Conservation (phyloP, 2,888 invertebrate species). For the Sarcophaga caerulescens region DNA sequence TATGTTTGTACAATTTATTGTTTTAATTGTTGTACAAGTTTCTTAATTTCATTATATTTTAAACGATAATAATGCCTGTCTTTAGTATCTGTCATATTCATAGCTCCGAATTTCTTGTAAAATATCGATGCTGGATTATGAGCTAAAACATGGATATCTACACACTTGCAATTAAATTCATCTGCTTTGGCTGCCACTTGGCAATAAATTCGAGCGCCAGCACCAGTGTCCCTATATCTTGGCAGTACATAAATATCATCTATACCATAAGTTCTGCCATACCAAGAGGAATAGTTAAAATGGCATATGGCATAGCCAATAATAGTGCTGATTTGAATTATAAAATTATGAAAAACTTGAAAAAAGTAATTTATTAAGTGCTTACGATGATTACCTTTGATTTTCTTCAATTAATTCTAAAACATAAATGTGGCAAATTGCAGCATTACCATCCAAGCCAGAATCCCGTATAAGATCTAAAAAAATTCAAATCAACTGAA, state of each 20-base stretch:
- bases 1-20: constrained; percentile 5
- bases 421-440: constrained; percentile 87
- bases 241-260: constrained; percentile 92
- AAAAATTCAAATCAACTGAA: background rate
- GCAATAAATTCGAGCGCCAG: constrained; percentile 77
- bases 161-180: constrained; percentile 82
- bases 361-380: background rate
- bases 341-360: background rate
- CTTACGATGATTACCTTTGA: constrained; percentile 64
- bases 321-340: background rate
- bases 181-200: constrained; percentile 81
- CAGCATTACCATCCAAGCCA: constrained; percentile 87
- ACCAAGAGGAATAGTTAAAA: constrained; percentile 92
- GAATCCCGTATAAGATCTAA: constrained; percentile 79
- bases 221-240: constrained; percentile 82
- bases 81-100: constrained; percentile 85
- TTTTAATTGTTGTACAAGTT: constrained; percentile 69
- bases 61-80: constrained; percentile 87
- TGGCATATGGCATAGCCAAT: constrained; percentile 92
- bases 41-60: constrained; percentile 71
- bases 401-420: constrained; percentile 82
- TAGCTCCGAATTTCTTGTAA: constrained; percentile 87
- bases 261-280: constrained; percentile 89
- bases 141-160: constrained; percentile 90
- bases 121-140: constrained; percentile 92